phyloP scores from a whole-genome alignment of 2,888 invertebrate genomes.

The Coenonympha glycerion region DNA sequence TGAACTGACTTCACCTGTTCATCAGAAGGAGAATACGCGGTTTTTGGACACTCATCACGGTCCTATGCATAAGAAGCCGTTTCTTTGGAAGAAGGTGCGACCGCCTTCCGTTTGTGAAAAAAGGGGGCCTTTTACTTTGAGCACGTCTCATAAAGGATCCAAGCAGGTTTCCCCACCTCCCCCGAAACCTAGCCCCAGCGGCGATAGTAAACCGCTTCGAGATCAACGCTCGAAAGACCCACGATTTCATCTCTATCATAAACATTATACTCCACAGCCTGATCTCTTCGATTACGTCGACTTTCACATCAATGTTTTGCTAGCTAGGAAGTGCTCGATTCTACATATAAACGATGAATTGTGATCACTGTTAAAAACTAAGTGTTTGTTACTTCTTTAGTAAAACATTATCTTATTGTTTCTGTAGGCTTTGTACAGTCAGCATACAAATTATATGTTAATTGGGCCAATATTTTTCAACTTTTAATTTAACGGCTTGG shows the following conservation, averaged over 20 bases:
- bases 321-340: slow-evolving; percentile 51
- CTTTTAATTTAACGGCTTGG: too few relatives aligned
- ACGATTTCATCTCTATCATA: slow-evolving; percentile 59
- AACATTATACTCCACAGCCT: slow-evolving; percentile 61
- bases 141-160: slow-evolving; percentile 21
- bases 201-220: slow-evolving; percentile 30
- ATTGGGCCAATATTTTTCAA: too few relatives aligned
- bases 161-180: slow-evolving; percentile 33
- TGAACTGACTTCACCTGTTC: slow-evolving; percentile 48
- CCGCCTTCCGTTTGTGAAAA: slow-evolving; percentile 35
- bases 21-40: slow-evolving; percentile 38
- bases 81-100: slow-evolving; percentile 56
- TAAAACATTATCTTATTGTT: slow-evolving; percentile 43
- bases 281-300: slow-evolving; percentile 62
- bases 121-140: slow-evolving; percentile 52
- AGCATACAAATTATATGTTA: background rate
- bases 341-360: slow-evolving; percentile 43
- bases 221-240: slow-evolving; percentile 62
- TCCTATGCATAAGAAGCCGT: slow-evolving; percentile 54
- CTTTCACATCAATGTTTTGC: slow-evolving; percentile 57
- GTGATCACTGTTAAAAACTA: slow-evolving; percentile 20
- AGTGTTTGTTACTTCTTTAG: slow-evolving; percentile 33
- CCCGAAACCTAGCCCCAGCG: slow-evolving; percentile 42
- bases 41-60: slow-evolving; percentile 52
- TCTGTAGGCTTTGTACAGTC: slow-evolving; percentile 44